Base-by-base conservation (phyloP, 2,888 invertebrate species). In the Diarsia mendica region DNA sequence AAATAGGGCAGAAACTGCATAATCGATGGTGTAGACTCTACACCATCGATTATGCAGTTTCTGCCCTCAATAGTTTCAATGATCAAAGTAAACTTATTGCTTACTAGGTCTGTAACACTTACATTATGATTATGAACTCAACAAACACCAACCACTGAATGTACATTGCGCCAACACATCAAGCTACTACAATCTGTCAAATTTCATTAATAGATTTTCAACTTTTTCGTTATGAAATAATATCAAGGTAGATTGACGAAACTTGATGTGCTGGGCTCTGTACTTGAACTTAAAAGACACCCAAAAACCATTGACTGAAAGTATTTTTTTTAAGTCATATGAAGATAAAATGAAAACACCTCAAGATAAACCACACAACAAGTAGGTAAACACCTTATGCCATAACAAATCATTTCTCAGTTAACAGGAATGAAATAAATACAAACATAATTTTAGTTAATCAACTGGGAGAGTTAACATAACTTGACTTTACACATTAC, bases 291-390 rank as follows among this genome's bases (percentile, higher is more conserved):
- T 33, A 28, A 61, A n/a, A 9, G n/a, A 49, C 23, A 20, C 15
- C 33, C 15, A 49, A 18, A 53, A 63, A 77, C 10, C 28, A 71
- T 44, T 66, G 39, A 71, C 39, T 28, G 28, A n/a, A 51, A 39
- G 8, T 44, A 1, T 28, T 13, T 13, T 28, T 28, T 28, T 63
- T 61, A 67, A 51, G 5, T 64, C 20, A 20, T 20, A n/a, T 20
- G 3, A 60, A 44, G 0, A 39, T 39, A 58, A 23, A 48, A 48
- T 13, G 0, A 39, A 51, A 46, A 61, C n/a, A 44, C n/a, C 10
- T 60, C n/a, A 10, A 71, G 5, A 44, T 10, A 39, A 58, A 72
- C 15, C n/a, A n/a, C 13, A 13, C 18, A 46, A 48, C 15, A 74
- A 39, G 18, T 48, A 74, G 23, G 13, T 48, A 39, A 48, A 55